Evolutionary conservation across 2,888 invertebrate genomes (phyloP).

Genomic region (Aplocera efformata): DNA sequence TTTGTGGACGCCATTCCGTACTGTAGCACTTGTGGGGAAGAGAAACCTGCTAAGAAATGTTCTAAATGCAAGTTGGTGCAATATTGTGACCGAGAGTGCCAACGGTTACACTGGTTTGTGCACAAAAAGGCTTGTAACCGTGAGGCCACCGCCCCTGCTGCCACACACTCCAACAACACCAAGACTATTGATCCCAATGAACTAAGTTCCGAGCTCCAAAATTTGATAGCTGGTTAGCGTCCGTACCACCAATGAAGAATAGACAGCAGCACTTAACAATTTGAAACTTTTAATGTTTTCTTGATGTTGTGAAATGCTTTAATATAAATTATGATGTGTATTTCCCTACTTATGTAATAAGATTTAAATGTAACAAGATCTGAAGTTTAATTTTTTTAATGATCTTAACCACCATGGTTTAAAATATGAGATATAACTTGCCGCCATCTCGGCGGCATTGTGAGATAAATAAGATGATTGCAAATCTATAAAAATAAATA

Average conservation of each 20-base stretch:
- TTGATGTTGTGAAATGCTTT: constrained; percentile 33
- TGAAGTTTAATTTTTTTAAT: constrained; percentile 4
- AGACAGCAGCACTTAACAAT: constrained; percentile 16
- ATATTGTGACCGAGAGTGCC: constrained; percentile 97
- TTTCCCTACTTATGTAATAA: constrained; percentile 27
- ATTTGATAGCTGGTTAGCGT: constrained; percentile 65
- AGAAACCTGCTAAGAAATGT: constrained; percentile 95
- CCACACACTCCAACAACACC: constrained; percentile 34
- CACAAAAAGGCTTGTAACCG: constrained; percentile 92
- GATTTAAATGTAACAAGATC: constrained; percentile 24
- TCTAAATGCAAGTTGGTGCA: constrained; percentile 95
- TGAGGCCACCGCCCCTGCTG: constrained; percentile 67
- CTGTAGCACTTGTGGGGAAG: constrained; percentile 93
- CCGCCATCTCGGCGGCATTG: too few species aligned
- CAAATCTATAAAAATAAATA: too few species aligned
- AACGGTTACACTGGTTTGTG: constrained; percentile 95
- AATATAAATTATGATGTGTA: constrained; percentile 25
- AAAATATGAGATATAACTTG: too few species aligned
- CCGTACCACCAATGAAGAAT: constrained; percentile 7
- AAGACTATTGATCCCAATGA: constrained; percentile 68
- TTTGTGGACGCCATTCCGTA: constrained; percentile 84
- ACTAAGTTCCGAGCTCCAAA: constrained; percentile 74
- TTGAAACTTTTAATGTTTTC: constrained; percentile 21
- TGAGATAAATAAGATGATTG: too few species aligned
- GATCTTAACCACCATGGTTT: not conserved